Base-by-base conservation (phyloP, 2,113 vertebrate species). In the Oreochromis spilurus region DNA sequence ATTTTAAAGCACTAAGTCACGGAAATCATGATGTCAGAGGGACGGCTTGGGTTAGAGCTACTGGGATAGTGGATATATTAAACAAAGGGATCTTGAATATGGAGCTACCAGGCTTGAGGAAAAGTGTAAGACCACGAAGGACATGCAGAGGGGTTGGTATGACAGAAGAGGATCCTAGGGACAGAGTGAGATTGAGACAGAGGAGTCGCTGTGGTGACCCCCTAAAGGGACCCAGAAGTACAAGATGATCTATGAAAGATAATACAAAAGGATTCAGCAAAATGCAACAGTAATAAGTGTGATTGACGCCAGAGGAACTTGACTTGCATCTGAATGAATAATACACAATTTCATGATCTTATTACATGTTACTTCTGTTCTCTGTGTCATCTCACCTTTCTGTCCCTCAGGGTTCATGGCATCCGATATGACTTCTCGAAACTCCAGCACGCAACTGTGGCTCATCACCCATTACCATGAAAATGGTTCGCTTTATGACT, bases 391-490 rank as follows among this genome's bases (percentile, higher is more conserved):
- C 29, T 77, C 1, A 29, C 40, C 43, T 31, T 50, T 77, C 70
- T 2, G 6, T 50, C 45, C 26, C 26, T 29, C 91, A 97, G 97
- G 96, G 36, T 97, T 97, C 94, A 97, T 96, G 95, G 97, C 96
- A 2, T 97, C 97, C 1, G 97, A 97, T 93, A 97, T 97, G 97
- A 97, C 97, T 2, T 97, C 97, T 9, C 95, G 96, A 14, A 97
- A 97, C 95, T 97, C 97, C 86, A 97, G 96, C 96, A 97, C 97
- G 9, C 97, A 97, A 94, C 96, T 97, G 88, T 97, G 97, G 97
- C 96, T 97, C 84, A 97, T 97, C 95, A 97, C 97, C 9, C 96
- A 97, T 75, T 97, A 97, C 92, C 96, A 97, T 16, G 96, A 97
- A 89, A 96, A 97, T 53, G 97, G 97, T 36, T 97, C 97, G 0